Evolutionary conservation across 2,113 vertebrate species (phyloP).

Genomic region (Ginglymostoma cirratum): DNA sequence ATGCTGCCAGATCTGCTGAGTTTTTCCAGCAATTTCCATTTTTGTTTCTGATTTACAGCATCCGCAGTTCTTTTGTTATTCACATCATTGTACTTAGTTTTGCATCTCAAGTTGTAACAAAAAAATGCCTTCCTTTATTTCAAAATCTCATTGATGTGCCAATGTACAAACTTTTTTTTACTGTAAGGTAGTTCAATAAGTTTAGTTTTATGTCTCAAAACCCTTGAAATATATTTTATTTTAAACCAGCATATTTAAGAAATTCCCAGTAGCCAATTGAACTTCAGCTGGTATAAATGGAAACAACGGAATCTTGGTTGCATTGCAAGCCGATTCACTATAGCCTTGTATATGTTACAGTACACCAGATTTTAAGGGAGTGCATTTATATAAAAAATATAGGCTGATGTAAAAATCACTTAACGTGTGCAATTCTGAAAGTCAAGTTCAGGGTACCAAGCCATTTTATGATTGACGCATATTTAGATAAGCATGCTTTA

Average conservation of each 20-base stretch:
- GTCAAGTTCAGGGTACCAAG: neutral
- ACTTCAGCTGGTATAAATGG: neutral
- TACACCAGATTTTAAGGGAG: neutral
- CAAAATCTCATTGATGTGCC: neutral
- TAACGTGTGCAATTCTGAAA: neutral
- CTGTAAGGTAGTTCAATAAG: neutral
- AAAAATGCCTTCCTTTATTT: neutral
- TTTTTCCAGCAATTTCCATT: no score
- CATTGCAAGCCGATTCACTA: neutral
- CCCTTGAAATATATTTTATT: neutral
- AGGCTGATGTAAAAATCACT: neutral
- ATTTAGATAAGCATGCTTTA: constrained; percentile 1
- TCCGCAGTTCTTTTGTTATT: no score
- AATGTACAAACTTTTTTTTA: neutral
- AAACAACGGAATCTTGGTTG: neutral
- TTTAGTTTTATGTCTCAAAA: neutral
- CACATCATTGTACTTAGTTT: neutral
- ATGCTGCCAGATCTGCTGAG: no score
- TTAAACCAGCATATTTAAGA: neutral
- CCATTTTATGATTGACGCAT: neutral
- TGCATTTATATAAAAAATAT: neutral
- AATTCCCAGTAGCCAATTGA: neutral
- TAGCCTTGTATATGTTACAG: neutral
- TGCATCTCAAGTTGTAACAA: neutral
- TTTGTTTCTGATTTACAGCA: no score